Base-by-base conservation (phyloP, 2,113 vertebrate species). In the Pluvialis apricaria region DNA sequence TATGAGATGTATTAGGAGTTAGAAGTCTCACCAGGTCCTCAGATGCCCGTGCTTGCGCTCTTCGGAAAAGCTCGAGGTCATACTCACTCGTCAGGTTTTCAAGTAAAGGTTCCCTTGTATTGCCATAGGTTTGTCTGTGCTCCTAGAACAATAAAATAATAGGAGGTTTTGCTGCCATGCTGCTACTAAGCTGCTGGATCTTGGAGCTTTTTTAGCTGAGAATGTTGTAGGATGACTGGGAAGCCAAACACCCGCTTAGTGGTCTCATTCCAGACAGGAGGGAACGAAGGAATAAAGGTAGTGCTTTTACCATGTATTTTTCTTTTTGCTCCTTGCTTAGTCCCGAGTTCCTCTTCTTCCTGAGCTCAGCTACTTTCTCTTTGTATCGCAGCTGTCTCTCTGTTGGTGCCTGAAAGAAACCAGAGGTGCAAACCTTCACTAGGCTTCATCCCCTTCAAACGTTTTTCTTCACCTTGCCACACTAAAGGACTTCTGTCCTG, bases 41-140 rank as follows among this genome's bases (percentile, higher is more conserved):
- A 8, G 99, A 99, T 8, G 99, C 99, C 22, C 99, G 98, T 25
- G 99, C 99, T 96, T 99, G 99, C 0, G 99, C 99, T 97, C 99
- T 99, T 70, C 99, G 98, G 98, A 99, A 99, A 69, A 99, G 99
- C 98, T 99, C 99, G 66, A 99, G 98, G 97, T 99, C 99, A 76
- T 99, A 99, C 79, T 99, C 99, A 44, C 99, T 99, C 11, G 99
- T 99, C 98, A 99, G 99, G 98, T 99, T 99, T 97, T 99, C 99
- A 85, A 99, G 97, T 6, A 99, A 98, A 68, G 99, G 99, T 83
- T 99, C 99, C 93, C 99, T 97, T 22, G 98, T 99, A 85, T 98
- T 99, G 92, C 99, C 98, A 13, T 99, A 99, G 26, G 98, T 98
- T 96, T 99, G 99, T 13, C 99, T 98, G 96, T 99, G 99, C 90